Evolutionary conservation across 2,888 invertebrate species (phyloP).

Genomic region (Nemurella pictetii): DNA sequence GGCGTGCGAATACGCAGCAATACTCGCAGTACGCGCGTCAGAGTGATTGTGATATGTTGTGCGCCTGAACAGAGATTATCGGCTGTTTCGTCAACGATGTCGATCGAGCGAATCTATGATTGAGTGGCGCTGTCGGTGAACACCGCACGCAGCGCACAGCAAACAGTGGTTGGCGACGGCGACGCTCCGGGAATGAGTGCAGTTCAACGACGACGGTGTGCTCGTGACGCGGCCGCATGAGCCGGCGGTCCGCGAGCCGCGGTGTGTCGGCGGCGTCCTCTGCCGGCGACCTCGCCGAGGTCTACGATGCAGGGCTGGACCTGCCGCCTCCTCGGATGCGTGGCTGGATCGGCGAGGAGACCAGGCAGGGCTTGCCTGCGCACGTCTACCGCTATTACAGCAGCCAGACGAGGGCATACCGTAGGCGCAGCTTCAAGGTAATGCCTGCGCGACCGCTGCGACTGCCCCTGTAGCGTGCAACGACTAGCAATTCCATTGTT

Average conservation of each 20-base stretch:
- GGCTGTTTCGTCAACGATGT: background rate
- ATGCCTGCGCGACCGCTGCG: too few relatives aligned
- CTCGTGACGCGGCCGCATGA: background rate
- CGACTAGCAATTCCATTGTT: too few relatives aligned
- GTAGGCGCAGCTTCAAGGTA: conserved; percentile 39
- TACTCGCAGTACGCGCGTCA: background rate
- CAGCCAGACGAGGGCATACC: conserved; percentile 38
- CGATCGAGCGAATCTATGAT: too few relatives aligned
- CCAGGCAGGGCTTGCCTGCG: conserved; percentile 62
- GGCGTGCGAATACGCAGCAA: too few relatives aligned
- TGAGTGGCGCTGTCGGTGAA: too few relatives aligned
- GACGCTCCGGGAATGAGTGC: background rate
- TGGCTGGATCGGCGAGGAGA: conserved; percentile 68
- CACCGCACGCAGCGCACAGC: background rate
- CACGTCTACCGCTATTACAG: conserved; percentile 70
- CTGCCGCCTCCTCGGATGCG: conserved; percentile 48
- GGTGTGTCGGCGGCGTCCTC: conserved; percentile 33
- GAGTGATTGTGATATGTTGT: background rate
- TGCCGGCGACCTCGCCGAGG: conserved; percentile 28
- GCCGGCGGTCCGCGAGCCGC: conserved; percentile 52
- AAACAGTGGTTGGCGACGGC: background rate
- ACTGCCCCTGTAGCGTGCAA: too few relatives aligned
- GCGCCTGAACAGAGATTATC: background rate
- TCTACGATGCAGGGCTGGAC: conserved; percentile 42
- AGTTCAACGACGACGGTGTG: background rate